Evolutionary conservation across 2,113 vertebrate genomes (phyloP), one percentile per base, ranked within the genome.

Genomic region (Lagenorhynchus albirostris): DNA sequence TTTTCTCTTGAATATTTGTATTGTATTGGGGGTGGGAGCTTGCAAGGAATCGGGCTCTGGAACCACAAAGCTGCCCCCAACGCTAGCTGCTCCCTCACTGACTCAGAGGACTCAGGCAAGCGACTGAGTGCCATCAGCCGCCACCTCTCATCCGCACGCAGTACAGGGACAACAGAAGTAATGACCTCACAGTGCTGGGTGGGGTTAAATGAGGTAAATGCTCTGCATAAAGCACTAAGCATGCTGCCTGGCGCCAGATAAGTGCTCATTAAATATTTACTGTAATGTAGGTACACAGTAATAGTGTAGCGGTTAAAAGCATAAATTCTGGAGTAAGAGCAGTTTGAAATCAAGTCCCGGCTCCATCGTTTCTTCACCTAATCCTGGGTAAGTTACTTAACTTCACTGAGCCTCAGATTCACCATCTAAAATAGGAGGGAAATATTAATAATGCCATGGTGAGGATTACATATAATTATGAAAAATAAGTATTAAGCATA

Each of bases 71-170:
- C 20, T 67, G 41, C n/a, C 12, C 11, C 65, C 29, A 31, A 65
- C 10, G 15, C 31, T 3, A 14, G 31, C 31, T 50, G 62, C 33
- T 63, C 8, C 60, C 38, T 23, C 4, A 2, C 44, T 1, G 18
- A 44, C 26, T 17, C 10, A 6, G 9, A 58, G 47, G 25, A 60
- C 41, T 26, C 8, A 20, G 63, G 50, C 36, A 23, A 26, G 33
- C 0, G 7, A 44, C 44, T 5, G 63, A 33, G 63, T 2, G 18
- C 41, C 44, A 7, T 1, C 5, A 20, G 44, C 41, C 31, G 3
- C 84, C 6, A 26, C 11, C 3, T 23, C 47, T 23, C 53, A 5
- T 20, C 23, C 8, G 11, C 15, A 3, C 14, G 12, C 10, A 33
- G 62, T 0, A 2, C 0, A 18, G 13, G 58, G 26, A 41, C 63